Percentiles rank a stretch among this genome's conserved stretches.
Evolutionary conservation across 2,888 invertebrate genomes (phyloP).

Genomic region (Pterobdella sp.): DNA sequence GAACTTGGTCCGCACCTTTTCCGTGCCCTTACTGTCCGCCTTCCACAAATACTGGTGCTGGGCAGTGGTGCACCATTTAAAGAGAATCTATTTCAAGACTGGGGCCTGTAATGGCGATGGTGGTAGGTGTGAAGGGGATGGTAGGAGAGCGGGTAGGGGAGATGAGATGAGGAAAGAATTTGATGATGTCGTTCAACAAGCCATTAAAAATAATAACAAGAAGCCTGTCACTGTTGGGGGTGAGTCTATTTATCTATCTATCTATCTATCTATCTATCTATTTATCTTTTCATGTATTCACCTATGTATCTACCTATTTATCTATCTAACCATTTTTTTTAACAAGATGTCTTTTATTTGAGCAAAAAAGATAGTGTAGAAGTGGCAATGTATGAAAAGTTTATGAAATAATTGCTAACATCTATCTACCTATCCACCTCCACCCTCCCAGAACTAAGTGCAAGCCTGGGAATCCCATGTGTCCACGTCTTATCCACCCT

Average conservation of each 20-base stretch:
- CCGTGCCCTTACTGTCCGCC: constrained; percentile 25
- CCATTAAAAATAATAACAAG: background rate
- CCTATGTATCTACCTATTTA: background rate
- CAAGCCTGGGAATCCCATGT: constrained; percentile 14
- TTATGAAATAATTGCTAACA: background rate
- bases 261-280: background rate
- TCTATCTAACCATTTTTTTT: background rate
- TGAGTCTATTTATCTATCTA: no score
- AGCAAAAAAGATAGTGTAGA: no score
- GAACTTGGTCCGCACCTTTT: constrained; percentile 6
- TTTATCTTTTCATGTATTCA: no score
- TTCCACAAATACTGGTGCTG: constrained; percentile 27
- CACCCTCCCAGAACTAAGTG: background rate
- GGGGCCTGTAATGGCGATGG: background rate
- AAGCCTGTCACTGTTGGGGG: constrained; percentile 6
- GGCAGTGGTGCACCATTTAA: constrained; percentile 9
- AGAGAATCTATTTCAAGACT: background rate
- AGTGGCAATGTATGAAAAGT: no score
- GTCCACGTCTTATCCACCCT: constrained; percentile 18
- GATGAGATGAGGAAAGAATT: no score
- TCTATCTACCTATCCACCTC: background rate
- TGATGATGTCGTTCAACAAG: no score
- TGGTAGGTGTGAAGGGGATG: background rate
- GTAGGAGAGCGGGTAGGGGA: background rate
- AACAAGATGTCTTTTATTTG: no score